A percentile compares a stretch with the other conserved stretches of the same genome.
Conservation (phyloP, 2,113 vertebrate genomes). For the Acinonyx jubatus region DNA sequence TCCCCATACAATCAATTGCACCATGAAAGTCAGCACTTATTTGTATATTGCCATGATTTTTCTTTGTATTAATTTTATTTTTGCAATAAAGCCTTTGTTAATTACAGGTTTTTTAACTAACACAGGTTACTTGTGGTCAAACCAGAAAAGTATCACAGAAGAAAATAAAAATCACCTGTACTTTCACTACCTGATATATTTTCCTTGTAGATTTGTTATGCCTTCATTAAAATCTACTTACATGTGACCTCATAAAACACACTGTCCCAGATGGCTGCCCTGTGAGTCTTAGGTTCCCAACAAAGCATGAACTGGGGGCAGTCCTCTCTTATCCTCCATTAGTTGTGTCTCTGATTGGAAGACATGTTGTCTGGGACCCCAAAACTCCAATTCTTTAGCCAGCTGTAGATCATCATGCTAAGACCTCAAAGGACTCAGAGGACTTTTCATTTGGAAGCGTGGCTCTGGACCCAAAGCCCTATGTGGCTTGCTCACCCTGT, state of each 20-base stretch:
- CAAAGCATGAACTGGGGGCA: not conserved
- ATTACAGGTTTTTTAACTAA: slow-evolving; percentile 14
- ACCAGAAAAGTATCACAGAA: not conserved
- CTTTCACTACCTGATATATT: slow-evolving; percentile 27
- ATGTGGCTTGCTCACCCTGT: not conserved
- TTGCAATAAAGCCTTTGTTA: slow-evolving; percentile 52
- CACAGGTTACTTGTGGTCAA: not conserved
- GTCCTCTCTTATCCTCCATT: not conserved
- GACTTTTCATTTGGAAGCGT: not conserved
- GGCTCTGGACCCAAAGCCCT: not conserved
- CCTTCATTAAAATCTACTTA: not conserved
- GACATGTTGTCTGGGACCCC: not conserved
- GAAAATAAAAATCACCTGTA: slow-evolving; percentile 35
- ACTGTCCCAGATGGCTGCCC: not conserved
- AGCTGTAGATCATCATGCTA: not conserved
- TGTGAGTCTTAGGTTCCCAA: not conserved
- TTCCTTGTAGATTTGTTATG: not conserved
- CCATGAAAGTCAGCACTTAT: not conserved
- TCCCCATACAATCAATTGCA: not conserved
- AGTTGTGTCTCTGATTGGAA: not conserved
- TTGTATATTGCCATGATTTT: slow-evolving; percentile 31
- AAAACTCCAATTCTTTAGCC: slow-evolving; percentile 7
- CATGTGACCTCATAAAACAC: not conserved
- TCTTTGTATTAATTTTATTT: slow-evolving; percentile 44
- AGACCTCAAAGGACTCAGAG: slow-evolving; percentile 46